Percentiles rank a stretch among this genome's conserved stretches.
phyloP scores from a whole-genome alignment of 2,797 vertebrate genomes.

The Fundulus diaphanus region DNA sequence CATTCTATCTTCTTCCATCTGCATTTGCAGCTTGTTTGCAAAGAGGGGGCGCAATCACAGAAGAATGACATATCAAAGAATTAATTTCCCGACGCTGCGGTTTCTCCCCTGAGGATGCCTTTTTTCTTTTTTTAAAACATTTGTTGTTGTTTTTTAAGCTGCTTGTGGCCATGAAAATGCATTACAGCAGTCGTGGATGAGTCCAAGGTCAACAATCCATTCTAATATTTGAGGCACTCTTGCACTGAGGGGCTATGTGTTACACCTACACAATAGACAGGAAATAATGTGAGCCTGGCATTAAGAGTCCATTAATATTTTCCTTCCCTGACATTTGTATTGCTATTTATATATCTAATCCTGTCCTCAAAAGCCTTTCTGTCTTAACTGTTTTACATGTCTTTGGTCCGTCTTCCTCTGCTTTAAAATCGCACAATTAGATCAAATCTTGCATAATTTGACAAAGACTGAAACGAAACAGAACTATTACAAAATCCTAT shows the following conservation, averaged over 20 bases:
- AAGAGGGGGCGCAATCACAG: neutral
- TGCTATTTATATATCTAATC: conserved; percentile 51
- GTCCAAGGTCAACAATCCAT: conserved; percentile 9
- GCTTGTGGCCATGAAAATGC: conserved; percentile 5
- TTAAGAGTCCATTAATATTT: conserved; percentile 27
- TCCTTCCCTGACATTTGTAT: conserved; percentile 11
- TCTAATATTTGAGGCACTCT: conserved; percentile 13
- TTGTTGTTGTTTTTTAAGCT: neutral
- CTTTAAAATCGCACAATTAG: conserved; percentile 37
- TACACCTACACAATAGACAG: conserved; percentile 19
- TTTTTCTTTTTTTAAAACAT: neutral
- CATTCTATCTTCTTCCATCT: neutral
- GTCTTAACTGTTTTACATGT: conserved; percentile 31
- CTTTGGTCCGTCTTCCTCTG: conserved; percentile 20
- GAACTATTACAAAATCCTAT: conserved; percentile 6
- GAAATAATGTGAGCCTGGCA: conserved; percentile 8
- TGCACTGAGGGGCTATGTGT: conserved; percentile 13
- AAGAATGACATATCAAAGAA: neutral
- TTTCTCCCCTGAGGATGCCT: neutral
- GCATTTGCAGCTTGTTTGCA: neutral
- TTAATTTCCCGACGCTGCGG: neutral
- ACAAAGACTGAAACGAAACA: conserved; percentile 10
- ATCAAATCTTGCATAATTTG: conserved; percentile 25
- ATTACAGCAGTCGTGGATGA: neutral
- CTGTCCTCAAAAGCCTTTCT: conserved; percentile 25